A percentile compares a stretch with the other conserved stretches of the same genome.
Conservation (phyloP, 2,113 vertebrate genomes). For the Equus quagga region DNA sequence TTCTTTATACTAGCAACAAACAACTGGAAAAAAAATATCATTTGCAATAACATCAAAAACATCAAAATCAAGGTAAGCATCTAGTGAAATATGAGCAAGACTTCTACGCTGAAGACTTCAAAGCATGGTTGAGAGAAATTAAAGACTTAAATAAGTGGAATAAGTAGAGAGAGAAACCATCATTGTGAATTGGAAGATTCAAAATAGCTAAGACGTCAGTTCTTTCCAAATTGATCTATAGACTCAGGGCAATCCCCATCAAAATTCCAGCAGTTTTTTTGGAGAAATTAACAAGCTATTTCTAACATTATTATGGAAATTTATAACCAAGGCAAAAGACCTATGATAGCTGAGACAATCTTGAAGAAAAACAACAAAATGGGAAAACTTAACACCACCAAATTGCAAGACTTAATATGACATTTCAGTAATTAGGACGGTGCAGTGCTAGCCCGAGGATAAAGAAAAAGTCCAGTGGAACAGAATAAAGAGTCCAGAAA, state of each 20-base stretch:
- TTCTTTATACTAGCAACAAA: not conserved
- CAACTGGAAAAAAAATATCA: not conserved
- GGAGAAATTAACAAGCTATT: constrained; percentile 10
- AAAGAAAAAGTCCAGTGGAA: not conserved
- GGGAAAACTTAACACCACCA: not conserved
- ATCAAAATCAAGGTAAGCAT: not conserved
- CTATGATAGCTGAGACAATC: not conserved
- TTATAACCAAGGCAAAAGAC: not conserved
- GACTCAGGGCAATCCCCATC: not conserved
- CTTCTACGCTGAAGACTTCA: not conserved
- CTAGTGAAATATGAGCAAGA: not conserved
- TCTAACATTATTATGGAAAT: not conserved
- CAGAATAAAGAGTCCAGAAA: not conserved
- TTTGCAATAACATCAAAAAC: not conserved
- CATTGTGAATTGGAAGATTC: not conserved
- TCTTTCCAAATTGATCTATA: not conserved
- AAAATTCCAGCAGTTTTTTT: constrained; percentile 6
- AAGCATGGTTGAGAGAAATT: not conserved
- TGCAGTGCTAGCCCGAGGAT: not conserved
- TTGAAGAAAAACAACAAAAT: not conserved
- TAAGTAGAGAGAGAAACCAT: not conserved
- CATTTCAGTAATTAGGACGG: not conserved
- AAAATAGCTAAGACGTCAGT: not conserved
- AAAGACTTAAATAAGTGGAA: not conserved
- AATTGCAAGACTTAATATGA: not conserved